phyloP scores from a whole-genome alignment of 2,113 vertebrate genomes.

The Oncorhynchus tshawytscha region DNA sequence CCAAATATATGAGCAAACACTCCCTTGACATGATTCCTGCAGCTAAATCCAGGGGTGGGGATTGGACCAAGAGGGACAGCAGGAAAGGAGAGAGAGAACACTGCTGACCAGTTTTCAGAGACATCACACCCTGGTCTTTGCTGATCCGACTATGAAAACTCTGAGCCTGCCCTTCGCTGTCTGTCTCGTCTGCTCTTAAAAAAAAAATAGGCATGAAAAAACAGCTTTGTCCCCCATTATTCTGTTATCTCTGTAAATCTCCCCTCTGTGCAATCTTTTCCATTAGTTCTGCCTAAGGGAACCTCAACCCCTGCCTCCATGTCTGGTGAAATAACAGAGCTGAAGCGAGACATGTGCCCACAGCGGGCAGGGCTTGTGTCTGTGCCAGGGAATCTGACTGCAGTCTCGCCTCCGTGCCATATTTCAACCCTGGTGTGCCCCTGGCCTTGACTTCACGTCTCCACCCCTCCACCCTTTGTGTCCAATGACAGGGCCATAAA shows the following conservation, averaged over 20 bases:
- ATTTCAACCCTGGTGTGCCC: slow-evolving; percentile 8
- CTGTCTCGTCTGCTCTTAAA: slow-evolving; percentile 24
- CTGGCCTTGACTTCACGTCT: slow-evolving; percentile 18
- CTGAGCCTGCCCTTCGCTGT: background rate
- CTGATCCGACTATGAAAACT: slow-evolving; percentile 43
- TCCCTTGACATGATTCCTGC: slow-evolving; percentile 23
- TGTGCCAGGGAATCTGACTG: slow-evolving; percentile 49
- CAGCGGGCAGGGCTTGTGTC: slow-evolving; percentile 35
- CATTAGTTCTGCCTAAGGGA: slow-evolving; percentile 48
- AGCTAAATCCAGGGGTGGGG: slow-evolving; percentile 12
- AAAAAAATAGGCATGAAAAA: slow-evolving; percentile 31
- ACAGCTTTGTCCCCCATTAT: slow-evolving; percentile 32
- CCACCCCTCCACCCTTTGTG: slow-evolving; percentile 40
- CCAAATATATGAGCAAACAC: slow-evolving; percentile 9
- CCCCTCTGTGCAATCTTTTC: slow-evolving; percentile 23
- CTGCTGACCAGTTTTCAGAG: slow-evolving; percentile 31
- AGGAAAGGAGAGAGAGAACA: slow-evolving; percentile 11
- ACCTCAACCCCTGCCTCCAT: slow-evolving; percentile 25
- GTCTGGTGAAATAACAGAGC: slow-evolving; percentile 49
- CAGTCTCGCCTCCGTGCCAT: slow-evolving; percentile 46
- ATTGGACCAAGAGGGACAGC: background rate
- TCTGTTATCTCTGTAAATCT: slow-evolving; percentile 52
- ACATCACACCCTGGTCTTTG: slow-evolving; percentile 15
- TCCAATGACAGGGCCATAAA: slow-evolving; percentile 13
- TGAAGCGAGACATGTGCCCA: slow-evolving; percentile 46